Base-by-base conservation (phyloP, 2,113 vertebrate species). In the Cyprinus carpio region DNA sequence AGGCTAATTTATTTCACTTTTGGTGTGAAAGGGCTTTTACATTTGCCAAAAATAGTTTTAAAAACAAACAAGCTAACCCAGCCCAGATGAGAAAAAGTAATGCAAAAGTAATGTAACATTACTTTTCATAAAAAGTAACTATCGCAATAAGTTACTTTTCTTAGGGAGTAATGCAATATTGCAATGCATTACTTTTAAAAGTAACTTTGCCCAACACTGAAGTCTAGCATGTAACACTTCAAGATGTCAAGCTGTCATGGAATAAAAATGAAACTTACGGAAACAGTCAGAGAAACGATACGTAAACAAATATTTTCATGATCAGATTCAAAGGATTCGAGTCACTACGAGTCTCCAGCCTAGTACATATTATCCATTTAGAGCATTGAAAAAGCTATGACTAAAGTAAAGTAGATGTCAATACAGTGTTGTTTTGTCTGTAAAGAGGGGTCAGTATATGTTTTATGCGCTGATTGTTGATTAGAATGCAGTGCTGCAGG, bases 401-500 rank as follows among this genome's bases (percentile, higher is more conserved):
- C 65, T 18, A 34, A 37, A 23, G 54, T 58, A 58, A 6, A 58
- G 54, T 58, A 58, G 54, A 2, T 58, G 16, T 69, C 1, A 9
- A 69, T 37, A 37, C 7, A 69, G 65, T n/a, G 37, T 5, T 72
- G 20, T 43, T 13, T 72, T n/a, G 5, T 13, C 69, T n/a, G 10
- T 40, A 72, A 43, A 71, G 34, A 72, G 2, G 2, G 69, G 34
- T 4, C 10, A 72, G 69, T 15, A 72, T 40, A 40, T 23, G 34
- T n/a, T 88, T 91, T 89, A 86, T 88, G 84, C 82, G 80, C 20
- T 43, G 37, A 43, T 7, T 43, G 11, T 43, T 43, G 4, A 72
- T 43, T 72, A n/a, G 86, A 86, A 72, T 90, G 80, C 90, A 90
- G 89, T 85, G 90, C 27, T 76, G 75, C 43, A 11, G 92, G 90